Evolutionary conservation across 2,888 invertebrate species (phyloP).

Genomic region (Leptopilina drosophilae): DNA sequence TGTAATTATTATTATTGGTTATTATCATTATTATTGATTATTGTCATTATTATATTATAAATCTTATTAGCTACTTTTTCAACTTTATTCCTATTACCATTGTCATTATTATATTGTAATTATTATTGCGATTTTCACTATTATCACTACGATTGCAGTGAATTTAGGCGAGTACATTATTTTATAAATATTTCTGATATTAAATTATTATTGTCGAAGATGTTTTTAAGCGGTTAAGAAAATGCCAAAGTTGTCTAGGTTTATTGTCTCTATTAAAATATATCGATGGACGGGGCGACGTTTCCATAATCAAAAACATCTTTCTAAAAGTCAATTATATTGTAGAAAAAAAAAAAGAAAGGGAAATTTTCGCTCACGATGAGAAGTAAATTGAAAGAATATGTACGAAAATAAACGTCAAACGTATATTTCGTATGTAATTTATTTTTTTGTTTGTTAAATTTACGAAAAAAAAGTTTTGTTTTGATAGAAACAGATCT

Average conservation of each 20-base stretch:
- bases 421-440: not conserved
- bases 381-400: constrained; percentile 10
- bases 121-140: constrained; percentile 55
- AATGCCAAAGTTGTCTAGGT: constrained; percentile 77
- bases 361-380: not conserved
- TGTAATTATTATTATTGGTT: constrained; percentile 44
- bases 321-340: constrained; percentile 34
- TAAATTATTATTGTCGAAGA: constrained; percentile 65
- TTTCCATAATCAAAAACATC: constrained; percentile 40
- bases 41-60: constrained; percentile 64
- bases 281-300: constrained; percentile 52
- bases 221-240: constrained; percentile 70
- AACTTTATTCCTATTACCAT: constrained; percentile 45
- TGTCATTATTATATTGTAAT: constrained; percentile 59
- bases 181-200: constrained; percentile 62
- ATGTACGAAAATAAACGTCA: constrained; percentile 14
- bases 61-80: constrained; percentile 61
- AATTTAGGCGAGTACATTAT: constrained; percentile 64
- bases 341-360: constrained; percentile 6
- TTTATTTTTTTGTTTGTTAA: constrained; percentile 6
- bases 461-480: no score
- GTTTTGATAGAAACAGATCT: not conserved
- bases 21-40: constrained; percentile 58
- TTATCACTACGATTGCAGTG: constrained; percentile 55
- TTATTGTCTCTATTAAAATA: constrained; percentile 69